Percentiles rank a stretch among this genome's conserved stretches.
Evolutionary conservation across 2,797 vertebrate genomes (phyloP).

Genomic region (Caiman crocodilus): DNA sequence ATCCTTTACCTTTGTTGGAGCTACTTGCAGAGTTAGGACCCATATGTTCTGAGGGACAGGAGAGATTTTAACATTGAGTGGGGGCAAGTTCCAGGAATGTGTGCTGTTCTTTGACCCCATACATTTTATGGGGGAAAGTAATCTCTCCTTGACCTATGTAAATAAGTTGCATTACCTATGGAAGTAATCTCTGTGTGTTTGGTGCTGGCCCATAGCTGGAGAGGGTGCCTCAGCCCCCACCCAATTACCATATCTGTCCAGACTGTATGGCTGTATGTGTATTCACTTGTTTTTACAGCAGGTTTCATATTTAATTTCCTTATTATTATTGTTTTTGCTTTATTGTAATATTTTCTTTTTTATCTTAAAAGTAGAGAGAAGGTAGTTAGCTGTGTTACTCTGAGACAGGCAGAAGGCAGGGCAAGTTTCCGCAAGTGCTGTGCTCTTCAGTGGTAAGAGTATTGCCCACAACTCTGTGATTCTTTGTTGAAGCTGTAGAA

Average conservation of each 20-base stretch:
- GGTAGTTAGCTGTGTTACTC: too few relatives aligned
- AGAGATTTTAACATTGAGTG: background rate
- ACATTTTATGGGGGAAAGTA: background rate
- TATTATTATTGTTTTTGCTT: conserved; percentile 81
- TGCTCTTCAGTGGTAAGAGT: conserved; percentile 83
- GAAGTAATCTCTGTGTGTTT: background rate
- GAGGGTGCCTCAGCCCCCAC: background rate
- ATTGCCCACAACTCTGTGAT: conserved; percentile 87
- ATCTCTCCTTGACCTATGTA: background rate
- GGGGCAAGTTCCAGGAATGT: background rate
- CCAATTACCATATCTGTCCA: background rate
- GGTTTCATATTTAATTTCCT: conserved; percentile 80
- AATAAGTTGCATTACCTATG: background rate
- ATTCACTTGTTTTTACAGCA: conserved; percentile 82
- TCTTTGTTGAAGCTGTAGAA: conserved; percentile 86
- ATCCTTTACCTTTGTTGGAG: background rate
- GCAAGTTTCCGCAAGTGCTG: conserved; percentile 83
- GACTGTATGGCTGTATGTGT: conserved; percentile 48
- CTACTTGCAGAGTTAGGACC: background rate
- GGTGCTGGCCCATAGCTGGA: too few relatives aligned
- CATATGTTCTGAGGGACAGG: background rate
- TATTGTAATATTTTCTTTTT: conserved; percentile 81
- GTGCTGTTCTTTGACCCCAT: background rate
- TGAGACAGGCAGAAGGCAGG: too few relatives aligned
- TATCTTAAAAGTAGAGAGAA: conserved; percentile 74